Evolutionary conservation across 2,113 vertebrate genomes (phyloP).

Genomic region (Passer domesticus): DNA sequence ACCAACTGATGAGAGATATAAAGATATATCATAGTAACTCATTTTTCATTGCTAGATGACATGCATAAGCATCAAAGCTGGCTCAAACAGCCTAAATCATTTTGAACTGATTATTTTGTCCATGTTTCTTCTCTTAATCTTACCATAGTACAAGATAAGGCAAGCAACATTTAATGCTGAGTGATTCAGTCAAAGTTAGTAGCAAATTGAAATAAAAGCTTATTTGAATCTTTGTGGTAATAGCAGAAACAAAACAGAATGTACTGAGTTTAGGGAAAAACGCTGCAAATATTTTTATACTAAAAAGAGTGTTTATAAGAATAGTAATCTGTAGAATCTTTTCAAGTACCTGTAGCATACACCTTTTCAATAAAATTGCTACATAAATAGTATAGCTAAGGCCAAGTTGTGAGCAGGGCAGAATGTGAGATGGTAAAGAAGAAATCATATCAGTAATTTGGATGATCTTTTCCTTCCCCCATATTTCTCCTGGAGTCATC

Average conservation of each 20-base stretch:
- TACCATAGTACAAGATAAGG: neutral
- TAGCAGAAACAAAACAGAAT: neutral
- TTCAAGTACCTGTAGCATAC: neutral
- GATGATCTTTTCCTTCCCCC: neutral
- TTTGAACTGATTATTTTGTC: neutral
- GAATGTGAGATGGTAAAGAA: neutral
- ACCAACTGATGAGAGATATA: neutral
- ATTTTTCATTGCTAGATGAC: neutral
- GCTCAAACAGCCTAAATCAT: neutral
- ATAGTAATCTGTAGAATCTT: neutral
- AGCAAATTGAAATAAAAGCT: neutral
- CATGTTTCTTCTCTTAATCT: neutral
- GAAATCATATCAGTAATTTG: neutral
- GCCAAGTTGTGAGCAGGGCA: neutral
- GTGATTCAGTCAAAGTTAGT: neutral
- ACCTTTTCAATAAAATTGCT: neutral
- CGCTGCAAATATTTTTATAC: neutral
- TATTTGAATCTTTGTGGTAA: neutral
- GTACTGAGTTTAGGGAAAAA: neutral
- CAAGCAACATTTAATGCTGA: neutral
- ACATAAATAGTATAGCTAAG: neutral
- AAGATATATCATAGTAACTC: neutral
- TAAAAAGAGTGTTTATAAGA: neutral
- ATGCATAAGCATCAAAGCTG: neutral
- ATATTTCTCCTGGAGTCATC: neutral